phyloP scores from a whole-genome alignment of 2,113 vertebrate genomes.

The Takifugu bimaculatus region DNA sequence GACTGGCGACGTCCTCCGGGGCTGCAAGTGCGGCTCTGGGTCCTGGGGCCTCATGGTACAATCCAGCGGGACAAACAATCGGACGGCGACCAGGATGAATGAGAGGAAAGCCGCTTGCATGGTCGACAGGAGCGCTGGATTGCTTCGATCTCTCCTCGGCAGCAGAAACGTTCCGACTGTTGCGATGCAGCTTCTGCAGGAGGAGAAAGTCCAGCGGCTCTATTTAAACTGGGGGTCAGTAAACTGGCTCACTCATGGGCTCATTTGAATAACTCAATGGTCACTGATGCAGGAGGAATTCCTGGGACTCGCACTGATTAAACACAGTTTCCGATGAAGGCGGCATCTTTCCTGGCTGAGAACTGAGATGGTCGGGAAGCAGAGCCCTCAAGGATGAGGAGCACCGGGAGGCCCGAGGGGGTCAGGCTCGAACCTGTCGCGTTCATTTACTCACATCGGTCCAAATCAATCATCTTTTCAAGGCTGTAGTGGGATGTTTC shows the following conservation, averaged over 20 bases:
- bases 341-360: background rate
- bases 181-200: conserved; percentile 37
- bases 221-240: conserved; percentile 68
- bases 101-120: conserved; percentile 64
- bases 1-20: background rate
- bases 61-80: conserved; percentile 49
- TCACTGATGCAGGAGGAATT: background rate
- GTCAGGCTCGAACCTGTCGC: too few relatives aligned
- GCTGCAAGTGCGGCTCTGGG: conserved; percentile 4
- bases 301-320: background rate
- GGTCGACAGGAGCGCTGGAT: conserved; percentile 33
- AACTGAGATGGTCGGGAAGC: background rate
- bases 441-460: too few relatives aligned
- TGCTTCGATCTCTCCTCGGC: conserved; percentile 4
- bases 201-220: conserved; percentile 69
- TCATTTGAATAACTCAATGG: conserved; percentile 22
- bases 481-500: too few relatives aligned
- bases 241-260: conserved; percentile 68
- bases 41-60: conserved; percentile 33
- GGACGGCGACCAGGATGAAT: conserved; percentile 50
- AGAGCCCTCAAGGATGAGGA: too few relatives aligned
- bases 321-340: background rate
- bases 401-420: too few relatives aligned
- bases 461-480: too few relatives aligned
- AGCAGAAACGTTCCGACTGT: conserved; percentile 24